A percentile compares a stretch with the other conserved stretches of the same genome.
These are phyloP conservation scores for Leucania comma DNA, from an alignment of 2,888 invertebrate species.

Conservation along the genomic window DNA sequence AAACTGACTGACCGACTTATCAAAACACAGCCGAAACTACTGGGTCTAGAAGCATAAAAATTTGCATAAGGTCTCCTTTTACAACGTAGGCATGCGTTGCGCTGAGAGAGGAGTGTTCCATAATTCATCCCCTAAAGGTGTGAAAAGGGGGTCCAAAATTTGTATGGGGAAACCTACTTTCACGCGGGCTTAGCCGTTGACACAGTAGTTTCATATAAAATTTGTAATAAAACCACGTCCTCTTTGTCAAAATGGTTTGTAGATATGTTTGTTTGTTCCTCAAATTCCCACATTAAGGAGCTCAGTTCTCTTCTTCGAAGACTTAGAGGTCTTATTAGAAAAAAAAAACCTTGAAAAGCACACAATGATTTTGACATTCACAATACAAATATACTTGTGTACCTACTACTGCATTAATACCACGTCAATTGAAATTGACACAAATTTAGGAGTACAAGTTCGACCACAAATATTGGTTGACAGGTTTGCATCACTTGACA, in stretches of 20 bases:
- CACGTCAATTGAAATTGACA: conserved; percentile 25
- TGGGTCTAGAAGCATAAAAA: too few relatives aligned
- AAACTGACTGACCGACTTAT: too few relatives aligned
- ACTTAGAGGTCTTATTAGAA: not conserved
- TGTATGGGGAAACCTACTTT: too few relatives aligned
- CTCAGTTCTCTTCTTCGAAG: not conserved
- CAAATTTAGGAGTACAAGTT: conserved; percentile 4
- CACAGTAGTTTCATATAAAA: not conserved
- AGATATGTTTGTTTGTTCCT: not conserved
- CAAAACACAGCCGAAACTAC: too few relatives aligned
- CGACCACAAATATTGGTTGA: conserved; percentile 27
- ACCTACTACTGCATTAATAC: conserved; percentile 2
- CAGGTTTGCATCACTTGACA: conserved; percentile 11
- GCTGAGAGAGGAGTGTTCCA: too few relatives aligned
- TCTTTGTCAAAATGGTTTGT: not conserved
- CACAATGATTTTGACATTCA: not conserved
- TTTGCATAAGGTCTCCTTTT: too few relatives aligned
- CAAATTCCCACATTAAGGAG: not conserved
- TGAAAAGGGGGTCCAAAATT: too few relatives aligned
- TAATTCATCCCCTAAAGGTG: too few relatives aligned
- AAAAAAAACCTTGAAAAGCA: not conserved
- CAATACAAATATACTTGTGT: not conserved
- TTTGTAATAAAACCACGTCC: not conserved
- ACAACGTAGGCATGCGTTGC: too few relatives aligned
- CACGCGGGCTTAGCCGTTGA: too few relatives aligned